Base-by-base conservation (phyloP, 1,140 invertebrate species). In the Coenobita brevimanus region DNA sequence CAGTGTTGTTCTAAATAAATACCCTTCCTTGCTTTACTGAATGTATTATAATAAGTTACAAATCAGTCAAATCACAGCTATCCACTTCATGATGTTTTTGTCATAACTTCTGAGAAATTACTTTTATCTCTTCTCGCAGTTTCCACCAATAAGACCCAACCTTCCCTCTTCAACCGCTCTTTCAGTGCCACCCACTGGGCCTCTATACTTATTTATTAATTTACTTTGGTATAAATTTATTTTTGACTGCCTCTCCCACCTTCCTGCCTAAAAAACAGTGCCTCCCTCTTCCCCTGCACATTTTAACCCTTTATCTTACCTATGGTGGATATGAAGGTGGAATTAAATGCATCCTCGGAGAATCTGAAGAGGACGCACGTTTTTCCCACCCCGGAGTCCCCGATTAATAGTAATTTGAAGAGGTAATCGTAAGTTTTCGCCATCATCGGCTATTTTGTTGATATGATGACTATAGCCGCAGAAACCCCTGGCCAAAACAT, bases 331-430 rank as follows among this genome's bases (percentile, higher is more conserved):
- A 99, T 99, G 94, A 99, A 99, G 76, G 98, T 99, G 43, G 98
- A 97, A 92, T 98, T 99, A 93, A 99, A 99, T 84, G 98, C 97
- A 94, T 99, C 98, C 93, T 99, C 98, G 78, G 97, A 98, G 94
- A 99, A 99, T 93, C 98, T 95, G 93, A 99, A 99, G 87, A 99
- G 94, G 92, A 99, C 97, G 94, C 98, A 99, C 76, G 98, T 99
- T 94, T 99, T 99, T 91, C 98, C 98, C 89, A 99, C 98, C 89
- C 98, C 98, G 89, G 97, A 98, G 94, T 99, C 98, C 85, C 98
- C 98, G 93, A 99, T 99, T 91, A 99, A 94, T 91, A 99, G 93
- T 92, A 99, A 95, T 95, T 99, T 99, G 94, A 99, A 99, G 92
- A 99, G 95, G 92, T 98, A 96, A 95, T 99, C 98, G 94, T 99